These are phyloP conservation scores for Bombus superbus DNA, from an alignment of 1,140 invertebrate genomes.

Conservation along the genomic window DNA sequence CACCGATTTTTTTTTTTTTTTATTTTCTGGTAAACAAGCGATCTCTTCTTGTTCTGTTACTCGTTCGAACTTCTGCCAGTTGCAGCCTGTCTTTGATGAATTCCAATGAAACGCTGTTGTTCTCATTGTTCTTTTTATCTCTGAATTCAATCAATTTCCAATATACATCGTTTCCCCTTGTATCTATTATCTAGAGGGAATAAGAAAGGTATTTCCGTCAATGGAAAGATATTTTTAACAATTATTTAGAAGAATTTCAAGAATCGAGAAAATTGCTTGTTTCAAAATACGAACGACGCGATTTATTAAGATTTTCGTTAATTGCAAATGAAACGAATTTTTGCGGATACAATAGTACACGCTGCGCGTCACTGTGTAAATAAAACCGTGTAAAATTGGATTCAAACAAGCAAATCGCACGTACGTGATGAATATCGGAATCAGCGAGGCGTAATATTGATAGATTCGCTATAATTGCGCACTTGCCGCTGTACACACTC, in stretches of 20 bases:
- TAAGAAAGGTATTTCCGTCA: no score
- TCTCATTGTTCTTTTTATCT: background rate
- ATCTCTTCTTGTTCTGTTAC: background rate
- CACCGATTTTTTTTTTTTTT: conserved; percentile 33
- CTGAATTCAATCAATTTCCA: background rate
- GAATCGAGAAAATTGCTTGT: background rate
- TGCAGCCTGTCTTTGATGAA: background rate
- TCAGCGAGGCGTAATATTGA: no score
- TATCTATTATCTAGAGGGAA: background rate
- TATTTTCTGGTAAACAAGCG: conserved; percentile 21
- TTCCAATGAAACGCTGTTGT: background rate
- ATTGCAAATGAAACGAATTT: no score
- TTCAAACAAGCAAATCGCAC: no score
- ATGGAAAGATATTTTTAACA: background rate
- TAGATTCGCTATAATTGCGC: no score
- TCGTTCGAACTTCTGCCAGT: background rate
- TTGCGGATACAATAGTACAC: no score
- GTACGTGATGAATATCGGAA: no score
- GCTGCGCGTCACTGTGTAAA: no score
- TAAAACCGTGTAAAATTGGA: no score
- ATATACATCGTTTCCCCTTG: background rate
- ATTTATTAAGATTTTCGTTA: background rate
- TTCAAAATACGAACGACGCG: background rate
- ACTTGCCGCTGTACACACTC: no score
- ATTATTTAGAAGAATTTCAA: background rate